Evolutionary conservation across 2,797 vertebrate species (phyloP).

Genomic region (Vireo griseus): DNA sequence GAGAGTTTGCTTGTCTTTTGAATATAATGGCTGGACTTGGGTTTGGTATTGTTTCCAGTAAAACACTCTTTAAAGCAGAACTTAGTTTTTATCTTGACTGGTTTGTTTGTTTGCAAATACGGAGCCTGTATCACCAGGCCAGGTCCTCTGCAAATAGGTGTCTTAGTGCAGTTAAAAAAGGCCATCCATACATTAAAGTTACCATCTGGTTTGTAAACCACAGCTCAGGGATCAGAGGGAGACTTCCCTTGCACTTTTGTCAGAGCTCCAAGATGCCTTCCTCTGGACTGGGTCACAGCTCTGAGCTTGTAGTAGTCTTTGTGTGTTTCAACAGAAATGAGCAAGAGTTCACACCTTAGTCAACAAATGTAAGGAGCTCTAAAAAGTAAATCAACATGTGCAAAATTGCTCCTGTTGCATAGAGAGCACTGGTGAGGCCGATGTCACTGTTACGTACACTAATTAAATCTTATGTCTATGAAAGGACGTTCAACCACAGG

Average conservation of each 20-base stretch:
- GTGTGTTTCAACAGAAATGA: background rate
- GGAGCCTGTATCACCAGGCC: conserved; percentile 49
- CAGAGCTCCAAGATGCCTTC: background rate
- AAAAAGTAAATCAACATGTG: background rate
- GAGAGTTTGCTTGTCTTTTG: background rate
- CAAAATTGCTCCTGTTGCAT: background rate
- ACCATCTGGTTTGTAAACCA: conserved; percentile 65
- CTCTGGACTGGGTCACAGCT: background rate
- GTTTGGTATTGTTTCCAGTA: background rate
- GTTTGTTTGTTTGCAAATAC: conserved; percentile 33
- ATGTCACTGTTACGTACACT: fast-evolving
- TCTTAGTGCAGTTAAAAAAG: conserved; percentile 61
- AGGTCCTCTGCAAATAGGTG: conserved; percentile 62
- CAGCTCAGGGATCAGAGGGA: conserved; percentile 30
- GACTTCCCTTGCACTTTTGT: conserved; percentile 26
- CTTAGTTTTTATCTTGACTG: background rate
- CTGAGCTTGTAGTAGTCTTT: background rate
- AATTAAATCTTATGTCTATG: background rate
- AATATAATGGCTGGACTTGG: background rate
- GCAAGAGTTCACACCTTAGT: background rate
- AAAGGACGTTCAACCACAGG: background rate
- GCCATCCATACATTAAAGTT: conserved; percentile 13
- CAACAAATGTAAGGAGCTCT: background rate
- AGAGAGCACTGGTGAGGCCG: background rate
- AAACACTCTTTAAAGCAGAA: background rate